Percentiles rank a stretch among this genome's conserved stretches.
Evolutionary conservation across 2,797 vertebrate species (phyloP).

Genomic region (Fundulus diaphanus): DNA sequence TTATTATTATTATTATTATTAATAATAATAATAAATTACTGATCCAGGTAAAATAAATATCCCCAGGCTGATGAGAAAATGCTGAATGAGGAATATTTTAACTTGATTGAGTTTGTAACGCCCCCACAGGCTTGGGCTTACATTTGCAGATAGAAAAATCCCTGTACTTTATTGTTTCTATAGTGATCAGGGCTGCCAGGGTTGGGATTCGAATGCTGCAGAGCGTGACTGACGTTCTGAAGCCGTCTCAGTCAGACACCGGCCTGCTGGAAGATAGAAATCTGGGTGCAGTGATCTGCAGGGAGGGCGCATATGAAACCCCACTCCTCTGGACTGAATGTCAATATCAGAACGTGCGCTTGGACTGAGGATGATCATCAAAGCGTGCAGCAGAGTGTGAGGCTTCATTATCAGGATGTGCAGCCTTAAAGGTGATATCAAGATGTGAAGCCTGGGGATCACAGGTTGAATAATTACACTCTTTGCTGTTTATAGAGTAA

Average conservation of each 20-base stretch:
- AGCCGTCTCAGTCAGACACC: conserved; percentile 16
- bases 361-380: conserved; percentile 35
- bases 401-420: conserved; percentile 8
- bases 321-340: conserved; percentile 32
- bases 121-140: neutral
- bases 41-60: conserved; percentile 6
- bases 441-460: neutral
- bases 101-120: neutral
- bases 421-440: neutral
- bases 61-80: conserved; percentile 8
- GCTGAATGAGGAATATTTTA: neutral
- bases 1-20: too few species aligned
- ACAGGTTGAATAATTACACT: neutral
- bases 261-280: conserved; percentile 42
- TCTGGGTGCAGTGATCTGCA: conserved; percentile 49
- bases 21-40: neutral
- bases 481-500: neutral
- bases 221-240: conserved; percentile 37
- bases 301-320: conserved; percentile 30
- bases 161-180: neutral
- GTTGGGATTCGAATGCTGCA: conserved; percentile 18
- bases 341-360: conserved; percentile 34
- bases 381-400: conserved; percentile 16
- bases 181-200: conserved; percentile 12
- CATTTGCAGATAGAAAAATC: conserved; percentile 1